Evolutionary conservation across 2,797 vertebrate genomes (phyloP).

Genomic region (Bovichtus diacanthus): DNA sequence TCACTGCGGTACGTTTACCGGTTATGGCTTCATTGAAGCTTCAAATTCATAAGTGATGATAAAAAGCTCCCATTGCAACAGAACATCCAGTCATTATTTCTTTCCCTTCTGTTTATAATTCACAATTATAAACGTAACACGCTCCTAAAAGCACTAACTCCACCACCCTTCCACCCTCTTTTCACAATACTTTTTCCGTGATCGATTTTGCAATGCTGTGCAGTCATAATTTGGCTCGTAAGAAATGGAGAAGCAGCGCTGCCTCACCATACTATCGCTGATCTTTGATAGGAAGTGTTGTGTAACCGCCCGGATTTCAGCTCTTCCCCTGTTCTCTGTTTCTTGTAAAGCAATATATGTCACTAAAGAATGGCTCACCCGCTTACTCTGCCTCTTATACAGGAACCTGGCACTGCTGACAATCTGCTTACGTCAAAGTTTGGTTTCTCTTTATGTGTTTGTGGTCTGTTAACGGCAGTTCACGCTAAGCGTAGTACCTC

Average conservation of each 20-base stretch:
- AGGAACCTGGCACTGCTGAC: constrained; percentile 4
- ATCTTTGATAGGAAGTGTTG: constrained; percentile 65
- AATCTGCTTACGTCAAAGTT: constrained; percentile 38
- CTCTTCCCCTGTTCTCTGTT: constrained; percentile 43
- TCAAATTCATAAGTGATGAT: constrained; percentile 16
- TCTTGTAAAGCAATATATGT: constrained; percentile 56
- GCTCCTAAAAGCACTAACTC: constrained; percentile 23
- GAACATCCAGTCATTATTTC: constrained; percentile 20
- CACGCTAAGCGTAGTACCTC: constrained; percentile 43
- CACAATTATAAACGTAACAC: constrained; percentile 15
- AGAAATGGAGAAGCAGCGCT: constrained; percentile 6
- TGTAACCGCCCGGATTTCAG: constrained; percentile 53
- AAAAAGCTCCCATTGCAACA: constrained; percentile 30
- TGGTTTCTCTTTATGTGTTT: constrained; percentile 42
- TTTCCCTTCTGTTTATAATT: constrained; percentile 37
- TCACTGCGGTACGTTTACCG: neutral
- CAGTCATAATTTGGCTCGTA: constrained; percentile 23
- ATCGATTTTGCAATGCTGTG: constrained; percentile 31
- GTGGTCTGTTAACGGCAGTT: constrained; percentile 36
- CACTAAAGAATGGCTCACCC: neutral
- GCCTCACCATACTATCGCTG: constrained; percentile 13
- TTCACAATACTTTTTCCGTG: constrained; percentile 16
- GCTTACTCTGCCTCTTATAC: constrained; percentile 8
- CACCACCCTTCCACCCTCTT: neutral
- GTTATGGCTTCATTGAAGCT: neutral